Conservation (phyloP, 2,113 vertebrate genomes). For the Carettochelys insculpta region DNA sequence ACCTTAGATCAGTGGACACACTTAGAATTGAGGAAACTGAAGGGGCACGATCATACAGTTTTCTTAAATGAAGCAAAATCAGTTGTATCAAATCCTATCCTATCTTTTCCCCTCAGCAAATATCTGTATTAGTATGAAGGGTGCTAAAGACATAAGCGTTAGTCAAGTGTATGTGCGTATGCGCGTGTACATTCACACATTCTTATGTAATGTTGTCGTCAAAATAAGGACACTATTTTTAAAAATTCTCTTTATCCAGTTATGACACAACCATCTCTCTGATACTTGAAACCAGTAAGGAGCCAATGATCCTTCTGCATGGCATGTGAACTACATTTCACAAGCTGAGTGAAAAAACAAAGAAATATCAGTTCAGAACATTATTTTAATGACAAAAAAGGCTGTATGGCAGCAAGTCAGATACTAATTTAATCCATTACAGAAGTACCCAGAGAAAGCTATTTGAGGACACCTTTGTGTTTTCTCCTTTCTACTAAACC, state of each 20-base stretch:
- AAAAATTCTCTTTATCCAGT: fast-evolving
- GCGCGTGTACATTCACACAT: too few species aligned
- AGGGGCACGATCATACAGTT: not conserved
- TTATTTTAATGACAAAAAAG: not conserved
- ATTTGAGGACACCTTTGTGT: not conserved
- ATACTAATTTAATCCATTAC: not conserved
- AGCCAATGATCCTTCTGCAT: not conserved
- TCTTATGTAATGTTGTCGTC: not conserved
- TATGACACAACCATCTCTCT: not conserved
- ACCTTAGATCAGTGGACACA: not conserved
- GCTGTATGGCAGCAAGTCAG: not conserved
- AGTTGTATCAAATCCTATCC: not conserved
- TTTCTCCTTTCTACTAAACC: not conserved
- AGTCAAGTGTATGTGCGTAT: not conserved
- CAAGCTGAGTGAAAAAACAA: not conserved
- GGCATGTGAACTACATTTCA: not conserved
- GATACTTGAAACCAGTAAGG: constrained; percentile 15
- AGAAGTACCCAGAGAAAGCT: not conserved
- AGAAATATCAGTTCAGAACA: not conserved
- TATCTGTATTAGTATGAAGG: not conserved
- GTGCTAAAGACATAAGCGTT: not conserved
- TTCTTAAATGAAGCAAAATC: not conserved
- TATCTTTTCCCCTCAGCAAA: not conserved
- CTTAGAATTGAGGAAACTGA: not conserved
- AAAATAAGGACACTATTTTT: not conserved